Conservation (phyloP, 2,113 vertebrate species). For the Syngnathus typhle region DNA sequence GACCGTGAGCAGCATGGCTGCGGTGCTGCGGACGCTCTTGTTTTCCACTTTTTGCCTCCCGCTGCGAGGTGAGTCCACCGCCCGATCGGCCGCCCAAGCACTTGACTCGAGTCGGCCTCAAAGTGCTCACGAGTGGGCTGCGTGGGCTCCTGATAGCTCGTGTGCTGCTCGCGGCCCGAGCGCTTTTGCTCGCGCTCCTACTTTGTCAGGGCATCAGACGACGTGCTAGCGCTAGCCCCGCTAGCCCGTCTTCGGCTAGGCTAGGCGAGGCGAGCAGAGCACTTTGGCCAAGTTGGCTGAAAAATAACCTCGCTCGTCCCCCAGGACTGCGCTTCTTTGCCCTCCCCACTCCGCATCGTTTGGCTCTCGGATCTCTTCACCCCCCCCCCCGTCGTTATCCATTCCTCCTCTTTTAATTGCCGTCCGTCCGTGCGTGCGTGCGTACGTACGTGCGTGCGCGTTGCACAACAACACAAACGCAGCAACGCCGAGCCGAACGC, state of each 20-base stretch:
- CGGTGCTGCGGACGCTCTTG: conserved; percentile 81
- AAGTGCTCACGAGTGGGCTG: neutral
- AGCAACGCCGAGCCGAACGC: too few relatives aligned
- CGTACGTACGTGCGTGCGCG: neutral
- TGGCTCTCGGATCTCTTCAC: too few relatives aligned
- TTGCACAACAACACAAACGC: neutral
- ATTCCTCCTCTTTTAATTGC: neutral
- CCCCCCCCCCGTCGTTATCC: neutral
- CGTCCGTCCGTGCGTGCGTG: too few relatives aligned
- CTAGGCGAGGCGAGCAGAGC: neutral
- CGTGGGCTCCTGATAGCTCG: neutral
- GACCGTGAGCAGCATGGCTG: conserved; percentile 78
- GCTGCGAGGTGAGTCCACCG: conserved; percentile 76
- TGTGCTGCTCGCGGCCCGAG: conserved; percentile 31
- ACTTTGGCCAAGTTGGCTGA: neutral
- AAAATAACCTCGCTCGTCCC: neutral
- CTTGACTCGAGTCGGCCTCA: neutral
- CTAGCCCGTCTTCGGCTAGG: neutral
- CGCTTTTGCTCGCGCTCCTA: neutral
- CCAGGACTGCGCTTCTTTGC: neutral
- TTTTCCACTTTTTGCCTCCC: conserved; percentile 81
- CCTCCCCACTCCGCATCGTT: neutral
- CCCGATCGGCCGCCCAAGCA: too few relatives aligned
- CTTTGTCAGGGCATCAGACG: conserved; percentile 36
- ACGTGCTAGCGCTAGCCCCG: conserved; percentile 26